Evolutionary conservation across 2,797 vertebrate species (phyloP).

Genomic region (Ceryle rudis): DNA sequence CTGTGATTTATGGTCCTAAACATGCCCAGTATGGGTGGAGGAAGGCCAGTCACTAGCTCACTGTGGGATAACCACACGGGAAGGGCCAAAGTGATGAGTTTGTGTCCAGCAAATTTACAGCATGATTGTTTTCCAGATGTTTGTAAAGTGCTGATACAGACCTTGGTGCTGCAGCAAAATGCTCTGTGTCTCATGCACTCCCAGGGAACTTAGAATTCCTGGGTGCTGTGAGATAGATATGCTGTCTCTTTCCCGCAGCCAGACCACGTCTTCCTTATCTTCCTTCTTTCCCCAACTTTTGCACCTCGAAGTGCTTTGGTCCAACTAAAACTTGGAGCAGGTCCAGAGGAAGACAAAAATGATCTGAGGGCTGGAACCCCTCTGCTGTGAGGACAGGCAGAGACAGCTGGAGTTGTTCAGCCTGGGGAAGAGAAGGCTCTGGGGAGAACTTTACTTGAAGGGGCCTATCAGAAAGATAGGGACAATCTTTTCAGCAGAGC

Average conservation of each 20-base stretch:
- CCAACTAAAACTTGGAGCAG: neutral
- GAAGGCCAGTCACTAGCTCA: neutral
- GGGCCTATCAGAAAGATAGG: neutral
- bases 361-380: neutral
- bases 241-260: neutral
- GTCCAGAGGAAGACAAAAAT: neutral
- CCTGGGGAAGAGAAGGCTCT: neutral
- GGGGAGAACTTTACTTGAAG: neutral
- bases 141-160: neutral
- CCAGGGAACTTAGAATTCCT: neutral
- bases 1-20: neutral
- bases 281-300: accelerated
- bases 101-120: neutral
- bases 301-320: neutral
- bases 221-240: accelerated
- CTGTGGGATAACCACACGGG: neutral
- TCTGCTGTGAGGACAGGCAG: neutral
- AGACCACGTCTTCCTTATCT: neutral
- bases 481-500: neutral
- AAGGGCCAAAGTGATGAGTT: neutral
- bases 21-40: accelerated
- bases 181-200: neutral
- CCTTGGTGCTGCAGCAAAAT: neutral
- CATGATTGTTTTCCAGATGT: neutral
- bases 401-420: neutral